Percentiles rank a stretch among this genome's conserved stretches.
Evolutionary conservation across 2,888 invertebrate genomes (phyloP).

Genomic region (Eupithecia subfuscata): DNA sequence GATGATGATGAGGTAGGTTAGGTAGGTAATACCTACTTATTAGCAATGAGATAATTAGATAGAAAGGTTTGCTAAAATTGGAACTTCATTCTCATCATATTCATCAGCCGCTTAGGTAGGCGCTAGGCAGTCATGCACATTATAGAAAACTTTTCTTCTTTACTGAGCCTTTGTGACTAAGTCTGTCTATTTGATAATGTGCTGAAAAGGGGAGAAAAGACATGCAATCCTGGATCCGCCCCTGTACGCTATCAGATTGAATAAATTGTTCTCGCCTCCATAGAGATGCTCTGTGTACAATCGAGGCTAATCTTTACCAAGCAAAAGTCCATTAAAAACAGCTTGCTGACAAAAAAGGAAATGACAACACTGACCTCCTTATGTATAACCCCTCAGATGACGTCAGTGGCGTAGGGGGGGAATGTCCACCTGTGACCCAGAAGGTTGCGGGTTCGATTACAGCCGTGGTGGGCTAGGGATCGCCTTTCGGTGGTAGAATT

Average conservation of each 20-base stretch:
- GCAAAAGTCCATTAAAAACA: not conserved
- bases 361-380: not conserved
- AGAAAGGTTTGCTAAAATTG: too few species aligned
- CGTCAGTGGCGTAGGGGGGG: not conserved
- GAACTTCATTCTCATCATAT: too few species aligned
- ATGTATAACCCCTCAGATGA: not conserved
- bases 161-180: too few species aligned
- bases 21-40: too few species aligned
- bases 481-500: too few species aligned
- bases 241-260: constrained; percentile 35
- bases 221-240: constrained; percentile 3
- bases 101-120: too few species aligned
- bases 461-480: too few species aligned
- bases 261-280: constrained; percentile 43
- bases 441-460: not conserved
- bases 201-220: not conserved
- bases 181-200: not conserved
- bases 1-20: too few species aligned
- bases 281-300: constrained; percentile 3
- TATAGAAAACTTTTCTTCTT: too few species aligned
- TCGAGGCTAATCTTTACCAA: constrained; percentile 1
- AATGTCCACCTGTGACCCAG: not conserved
- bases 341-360: not conserved
- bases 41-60: too few species aligned
- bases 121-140: too few species aligned